Conservation (phyloP, 2,113 vertebrate species). For the Erythrolamprus reginae region DNA sequence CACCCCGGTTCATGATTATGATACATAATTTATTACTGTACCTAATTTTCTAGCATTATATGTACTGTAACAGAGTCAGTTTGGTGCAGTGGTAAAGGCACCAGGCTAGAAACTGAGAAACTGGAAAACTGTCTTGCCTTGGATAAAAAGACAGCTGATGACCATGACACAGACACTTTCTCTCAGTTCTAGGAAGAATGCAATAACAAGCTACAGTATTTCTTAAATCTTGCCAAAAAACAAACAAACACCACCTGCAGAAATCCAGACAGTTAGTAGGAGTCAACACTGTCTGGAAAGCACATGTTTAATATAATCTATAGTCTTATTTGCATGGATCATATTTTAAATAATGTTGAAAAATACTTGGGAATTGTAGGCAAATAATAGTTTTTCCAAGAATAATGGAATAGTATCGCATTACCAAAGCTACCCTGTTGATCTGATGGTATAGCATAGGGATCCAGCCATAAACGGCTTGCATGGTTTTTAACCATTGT, state of each 20-base stretch:
- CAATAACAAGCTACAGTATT: neutral
- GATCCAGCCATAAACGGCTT: too few species aligned
- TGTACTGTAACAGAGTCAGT: neutral
- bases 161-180: neutral
- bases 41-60: neutral
- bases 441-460: too few species aligned
- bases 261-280: neutral
- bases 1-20: too few species aligned
- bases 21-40: neutral
- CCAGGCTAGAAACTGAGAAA: neutral
- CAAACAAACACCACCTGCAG: too few species aligned
- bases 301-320: neutral
- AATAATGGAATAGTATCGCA: neutral
- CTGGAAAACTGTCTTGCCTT: neutral
- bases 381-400: neutral
- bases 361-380: neutral
- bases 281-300: neutral
- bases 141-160: neutral
- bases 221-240: neutral
- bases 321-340: neutral
- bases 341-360: neutral
- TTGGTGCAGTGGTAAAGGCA: neutral
- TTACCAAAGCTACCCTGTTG: neutral
- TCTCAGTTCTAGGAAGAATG: neutral
- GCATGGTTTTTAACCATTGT: too few species aligned